A percentile compares a stretch with the other conserved stretches of the same genome.
Evolutionary conservation across 2,797 vertebrate genomes (phyloP).

Genomic region (Tauraco hartlaubi): DNA sequence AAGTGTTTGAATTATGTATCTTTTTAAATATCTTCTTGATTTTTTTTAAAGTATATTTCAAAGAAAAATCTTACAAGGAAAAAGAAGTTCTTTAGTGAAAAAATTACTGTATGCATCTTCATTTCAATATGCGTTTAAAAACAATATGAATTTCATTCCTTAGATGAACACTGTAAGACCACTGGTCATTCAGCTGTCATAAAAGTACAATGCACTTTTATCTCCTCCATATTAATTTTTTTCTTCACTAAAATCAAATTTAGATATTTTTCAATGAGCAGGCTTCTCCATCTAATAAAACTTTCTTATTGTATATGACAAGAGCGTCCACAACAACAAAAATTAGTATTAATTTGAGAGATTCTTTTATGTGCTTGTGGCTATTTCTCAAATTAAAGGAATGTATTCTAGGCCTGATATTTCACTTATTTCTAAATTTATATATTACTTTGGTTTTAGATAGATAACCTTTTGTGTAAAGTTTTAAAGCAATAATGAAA

Average conservation of each 20-base stretch:
- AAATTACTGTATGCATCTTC: neutral
- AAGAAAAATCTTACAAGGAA: neutral
- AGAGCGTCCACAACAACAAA: neutral
- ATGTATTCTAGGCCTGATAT: neutral
- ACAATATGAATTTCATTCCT: neutral
- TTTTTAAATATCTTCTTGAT: neutral
- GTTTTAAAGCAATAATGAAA: neutral
- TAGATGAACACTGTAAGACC: neutral
- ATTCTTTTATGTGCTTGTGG: neutral
- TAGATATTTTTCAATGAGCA: neutral
- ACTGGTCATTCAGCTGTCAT: neutral
- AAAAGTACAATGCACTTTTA: neutral
- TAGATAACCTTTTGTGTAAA: neutral
- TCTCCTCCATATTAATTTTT: neutral
- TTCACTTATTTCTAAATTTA: neutral
- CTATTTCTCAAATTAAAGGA: neutral
- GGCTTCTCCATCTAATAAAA: neutral
- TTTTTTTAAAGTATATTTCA: neutral
- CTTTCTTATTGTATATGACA: neutral
- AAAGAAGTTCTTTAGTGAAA: neutral
- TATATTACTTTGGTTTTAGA: neutral
- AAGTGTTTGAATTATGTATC: neutral
- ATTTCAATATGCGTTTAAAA: neutral
- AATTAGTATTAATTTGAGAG: neutral
- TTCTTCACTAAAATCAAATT: neutral